Evolutionary conservation across 2,113 vertebrate species (phyloP), one percentile per base, ranked within the genome.

Genomic region (Brachionichthys hirsutus): DNA sequence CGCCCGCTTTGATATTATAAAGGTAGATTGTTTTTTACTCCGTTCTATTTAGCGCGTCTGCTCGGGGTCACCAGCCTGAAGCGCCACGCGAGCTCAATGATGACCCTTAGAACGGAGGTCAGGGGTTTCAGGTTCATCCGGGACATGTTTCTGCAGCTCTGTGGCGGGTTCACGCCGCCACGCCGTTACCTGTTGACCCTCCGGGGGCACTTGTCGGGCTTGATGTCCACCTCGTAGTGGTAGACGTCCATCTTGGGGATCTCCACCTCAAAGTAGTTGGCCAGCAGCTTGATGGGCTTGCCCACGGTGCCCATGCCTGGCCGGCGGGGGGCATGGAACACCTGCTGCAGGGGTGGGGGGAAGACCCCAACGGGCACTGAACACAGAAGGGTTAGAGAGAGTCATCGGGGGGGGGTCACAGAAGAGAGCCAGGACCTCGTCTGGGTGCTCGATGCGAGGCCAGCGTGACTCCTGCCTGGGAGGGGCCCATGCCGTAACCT

Each of bases 221-320:
- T 99, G 86, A 99, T 99, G 90, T 99, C 98, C 89, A 99, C 97
- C 89, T 99, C 98, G 67, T 99, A 99, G 83, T 99, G 98, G 81
- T 92, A 97, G 61, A 99, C 96, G 54, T 98, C 97, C 63, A 99
- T 99, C 90, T 99, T 99, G 83, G 98, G 98, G 90, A 99, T 99
- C 89, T 99, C 98, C 87, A 99, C 97, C 76, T 99, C 96, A 78
- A 99, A 99, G 87, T 98, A 99, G 90, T 99, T 99, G 87, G 98
- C 98, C 88, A 98, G 91, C 83, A 99, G 93, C 86, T 98, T 98
- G 91, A 99, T 99, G 83, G 97, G 98, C 83, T 99, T 99, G 81
- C 98, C 98, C 17, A 98, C 95, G 0, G 97, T 98, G 81, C 97
- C 98, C 93, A 99, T 95, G 76, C 98, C 98, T 9, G 98, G 98